Base-by-base conservation (phyloP, 2,113 vertebrate genomes). In the Chlorodrepanis virens region DNA sequence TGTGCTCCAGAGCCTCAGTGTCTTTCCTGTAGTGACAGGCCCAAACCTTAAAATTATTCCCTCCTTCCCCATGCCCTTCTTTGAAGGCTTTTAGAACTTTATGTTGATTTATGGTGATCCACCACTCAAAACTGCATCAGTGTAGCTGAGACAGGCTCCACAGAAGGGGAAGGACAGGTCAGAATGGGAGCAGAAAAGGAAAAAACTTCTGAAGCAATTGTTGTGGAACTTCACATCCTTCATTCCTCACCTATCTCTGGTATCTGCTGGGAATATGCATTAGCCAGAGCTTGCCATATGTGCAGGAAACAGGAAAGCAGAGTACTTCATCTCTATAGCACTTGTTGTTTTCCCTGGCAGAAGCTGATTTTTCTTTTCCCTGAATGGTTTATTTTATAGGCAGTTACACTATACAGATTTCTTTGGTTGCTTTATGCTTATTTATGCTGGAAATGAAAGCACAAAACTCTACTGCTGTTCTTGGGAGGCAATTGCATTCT, bases 1-100 rank as follows among this genome's bases (percentile, higher is more conserved):
- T 5, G 0, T 1, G 0, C 19, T 68, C 18, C 42, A 85, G 50
- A 54, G 12, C 47, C 21, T 61, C n/a, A 6, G 0, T 50, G 22
- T 63, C 28, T 21, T 28, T 54, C 6, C 23, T 77, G 12, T 14
- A 42, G 20, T 35, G 31, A 42, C 50, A 35, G 25, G 14, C 39
- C 39, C 33, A 16, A 23, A 78, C 70, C 8, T 64, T 53, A 31
- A 37, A 64, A 21, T 52, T 65, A 44, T 12, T 50, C 28, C 39
- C 7, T 77, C 29, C 20, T 16, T 79, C 14, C 31, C 37, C 17
- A 14, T 25, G 5, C 7, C n/a, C 12, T 29, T n/a, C 68, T 56
- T 20, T 40, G 47, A 83, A 54, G 18, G 28, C 25, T 72, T 89
- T 83, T 47, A 37, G 47, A 88, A 31, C 6, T 71, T 60, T 6